Conservation (phyloP, 2,888 invertebrate species). For the Pinctada fucata region DNA sequence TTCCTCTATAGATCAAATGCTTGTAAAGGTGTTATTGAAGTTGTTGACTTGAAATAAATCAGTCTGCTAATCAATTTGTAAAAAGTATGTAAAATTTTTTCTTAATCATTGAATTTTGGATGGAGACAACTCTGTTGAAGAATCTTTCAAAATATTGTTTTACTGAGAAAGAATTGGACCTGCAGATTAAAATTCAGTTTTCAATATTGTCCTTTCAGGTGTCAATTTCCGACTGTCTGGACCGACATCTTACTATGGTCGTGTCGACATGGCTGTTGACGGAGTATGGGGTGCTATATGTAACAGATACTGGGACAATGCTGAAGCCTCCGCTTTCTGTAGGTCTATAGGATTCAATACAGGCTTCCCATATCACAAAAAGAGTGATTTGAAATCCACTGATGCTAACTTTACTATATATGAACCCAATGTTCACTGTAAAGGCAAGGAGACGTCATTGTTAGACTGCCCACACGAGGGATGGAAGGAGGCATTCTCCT, state of each 20-base stretch:
- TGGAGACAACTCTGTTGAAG: no score
- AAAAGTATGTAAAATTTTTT: no score
- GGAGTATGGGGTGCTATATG: conserved; percentile 86
- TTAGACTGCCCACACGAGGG: conserved; percentile 63
- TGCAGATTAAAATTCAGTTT: no score
- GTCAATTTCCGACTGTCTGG: conserved; percentile 59
- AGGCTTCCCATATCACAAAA: conserved; percentile 54
- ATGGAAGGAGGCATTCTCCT: conserved; percentile 50
- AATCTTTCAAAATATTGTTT: no score
- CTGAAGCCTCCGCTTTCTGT: conserved; percentile 82
- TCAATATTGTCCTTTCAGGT: conserved; percentile 46
- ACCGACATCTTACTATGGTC: conserved; percentile 52
- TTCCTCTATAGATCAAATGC: no score
- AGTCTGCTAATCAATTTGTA: no score
- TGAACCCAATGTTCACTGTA: conserved; percentile 62
- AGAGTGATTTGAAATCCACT: conserved; percentile 16
- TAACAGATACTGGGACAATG: conserved; percentile 85
- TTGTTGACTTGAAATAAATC: no score
- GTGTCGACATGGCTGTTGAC: conserved; percentile 83
- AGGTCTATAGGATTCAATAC: conserved; percentile 51
- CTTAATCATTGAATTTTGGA: no score
- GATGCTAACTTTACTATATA: conserved; percentile 60
- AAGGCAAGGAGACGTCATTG: conserved; percentile 55
- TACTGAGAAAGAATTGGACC: no score
- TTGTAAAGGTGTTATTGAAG: no score